Evolutionary conservation across 2,797 vertebrate species (phyloP), one percentile per base, ranked within the genome.

Genomic region (Falco columbarius): DNA sequence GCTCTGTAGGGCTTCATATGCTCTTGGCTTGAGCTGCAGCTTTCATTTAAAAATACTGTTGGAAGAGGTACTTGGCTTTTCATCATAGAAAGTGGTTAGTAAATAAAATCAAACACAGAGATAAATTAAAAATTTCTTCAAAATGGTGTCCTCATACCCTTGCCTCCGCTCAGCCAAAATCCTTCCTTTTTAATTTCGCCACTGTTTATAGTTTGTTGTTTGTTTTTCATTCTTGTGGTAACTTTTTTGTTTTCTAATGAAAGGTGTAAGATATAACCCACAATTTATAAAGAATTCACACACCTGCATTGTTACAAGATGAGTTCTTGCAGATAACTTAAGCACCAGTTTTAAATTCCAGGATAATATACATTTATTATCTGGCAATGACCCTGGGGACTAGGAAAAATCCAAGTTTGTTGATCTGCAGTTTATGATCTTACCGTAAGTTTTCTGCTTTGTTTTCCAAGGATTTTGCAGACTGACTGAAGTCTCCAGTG

Each of bases 221-320:
- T 44, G 38, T 54, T 76, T 74, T 66, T 38, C 66, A 49, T 44
- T 36, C 58, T 68, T 87, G 92, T 29, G 83, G 83, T 87, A 67
- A 12, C 55, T 77, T 86, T 66, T 89, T 86, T 90, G 74, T 71
- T 91, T 94, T 44, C 54, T 77, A 68, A 75, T 87, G 86, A 74
- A 91, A 88, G 55, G 66, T 70, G 71, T 77, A 16, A 81, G 84
- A 32, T 56, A 55, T 2, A 81, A 81, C 65, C 58, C 65, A 49
- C 77, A n/a, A 47, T 36, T 89, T 77, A 65, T 65, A 34, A 92
- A 74, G 94, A 81, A 90, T 77, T 94, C 74, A 34, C 84, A 80
- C 77, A 93, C 81, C 84, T 87, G 86, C 86, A 20, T 61, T 92
- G 90, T 92, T 94, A 55, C 16, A 7, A 58, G 89, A n/a, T 67